Conservation (phyloP, 2,113 vertebrate genomes). For the Sminthopsis crassicaudata region DNA sequence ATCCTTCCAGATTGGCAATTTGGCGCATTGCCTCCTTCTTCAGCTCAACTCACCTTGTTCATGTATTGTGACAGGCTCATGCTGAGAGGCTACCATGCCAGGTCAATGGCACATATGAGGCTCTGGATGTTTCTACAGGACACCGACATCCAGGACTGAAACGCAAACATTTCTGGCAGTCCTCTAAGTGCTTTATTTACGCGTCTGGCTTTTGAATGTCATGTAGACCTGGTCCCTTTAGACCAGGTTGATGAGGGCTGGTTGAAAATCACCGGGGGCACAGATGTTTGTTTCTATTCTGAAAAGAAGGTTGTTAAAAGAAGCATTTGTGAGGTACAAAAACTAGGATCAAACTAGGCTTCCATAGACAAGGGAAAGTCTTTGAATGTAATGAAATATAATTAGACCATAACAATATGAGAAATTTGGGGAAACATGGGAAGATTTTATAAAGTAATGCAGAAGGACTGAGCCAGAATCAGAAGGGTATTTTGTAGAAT, state of each 20-base stretch:
- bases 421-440: not conserved
- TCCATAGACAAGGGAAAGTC: not conserved
- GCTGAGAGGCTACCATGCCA: constrained; percentile 16
- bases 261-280: not conserved
- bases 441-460: not conserved
- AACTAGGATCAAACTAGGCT: not conserved
- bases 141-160: not conserved
- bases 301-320: not conserved
- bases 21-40: not conserved
- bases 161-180: not conserved
- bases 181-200: not conserved
- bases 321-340: not conserved
- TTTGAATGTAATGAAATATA: not conserved
- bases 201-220: not conserved
- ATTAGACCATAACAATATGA: not conserved
- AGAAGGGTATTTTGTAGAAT: not conserved
- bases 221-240: not conserved
- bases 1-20: constrained; percentile 12
- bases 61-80: not conserved
- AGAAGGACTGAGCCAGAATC: not conserved
- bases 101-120: not conserved
- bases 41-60: not conserved
- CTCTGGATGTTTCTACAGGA: constrained; percentile 5
- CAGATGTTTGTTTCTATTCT: not conserved
- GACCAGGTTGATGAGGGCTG: not conserved